Conservation (phyloP, 2,113 vertebrate species). For the Andinoacara biseriatus region DNA sequence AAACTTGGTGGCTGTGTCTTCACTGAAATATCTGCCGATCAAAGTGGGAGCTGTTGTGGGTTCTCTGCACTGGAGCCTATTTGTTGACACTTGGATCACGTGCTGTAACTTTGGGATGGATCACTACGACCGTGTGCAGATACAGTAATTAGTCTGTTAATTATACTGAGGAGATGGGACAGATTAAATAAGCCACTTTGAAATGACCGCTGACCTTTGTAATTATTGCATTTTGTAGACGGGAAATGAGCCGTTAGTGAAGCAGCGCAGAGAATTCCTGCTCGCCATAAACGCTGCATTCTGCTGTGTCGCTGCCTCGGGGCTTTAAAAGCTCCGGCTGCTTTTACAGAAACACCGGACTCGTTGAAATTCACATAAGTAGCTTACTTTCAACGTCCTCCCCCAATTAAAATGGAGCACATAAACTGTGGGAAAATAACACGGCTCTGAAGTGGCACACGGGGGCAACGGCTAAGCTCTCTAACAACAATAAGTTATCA, state of each 20-base stretch:
- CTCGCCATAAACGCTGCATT: conserved; percentile 76
- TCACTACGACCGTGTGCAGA: conserved; percentile 35
- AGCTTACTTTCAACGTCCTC: conserved; percentile 72
- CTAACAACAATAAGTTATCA: conserved; percentile 1
- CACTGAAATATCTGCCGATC: background rate
- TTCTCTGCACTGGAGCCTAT: conserved; percentile 3
- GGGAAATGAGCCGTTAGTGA: conserved; percentile 49
- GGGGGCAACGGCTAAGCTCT: conserved; percentile 4
- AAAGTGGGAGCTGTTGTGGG: background rate
- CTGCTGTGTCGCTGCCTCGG: conserved; percentile 72
- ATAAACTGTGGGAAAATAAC: conserved; percentile 50
- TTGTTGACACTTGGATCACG: conserved; percentile 28
- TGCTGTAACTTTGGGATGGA: conserved; percentile 21
- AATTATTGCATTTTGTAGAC: conserved; percentile 62
- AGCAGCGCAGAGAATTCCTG: conserved; percentile 59
- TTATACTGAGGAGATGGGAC: conserved; percentile 57
- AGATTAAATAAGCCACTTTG: conserved; percentile 54
- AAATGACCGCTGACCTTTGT: conserved; percentile 65
- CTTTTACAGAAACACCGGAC: conserved; percentile 65
- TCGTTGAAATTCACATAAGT: conserved; percentile 77
- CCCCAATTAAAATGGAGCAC: conserved; percentile 74
- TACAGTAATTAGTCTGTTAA: conserved; percentile 64
- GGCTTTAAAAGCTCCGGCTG: conserved; percentile 64
- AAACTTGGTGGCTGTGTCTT: background rate
- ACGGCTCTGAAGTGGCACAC: conserved; percentile 18